phyloP scores from a whole-genome alignment of 2,888 invertebrate genomes.

The Oxystoma pomonae region DNA sequence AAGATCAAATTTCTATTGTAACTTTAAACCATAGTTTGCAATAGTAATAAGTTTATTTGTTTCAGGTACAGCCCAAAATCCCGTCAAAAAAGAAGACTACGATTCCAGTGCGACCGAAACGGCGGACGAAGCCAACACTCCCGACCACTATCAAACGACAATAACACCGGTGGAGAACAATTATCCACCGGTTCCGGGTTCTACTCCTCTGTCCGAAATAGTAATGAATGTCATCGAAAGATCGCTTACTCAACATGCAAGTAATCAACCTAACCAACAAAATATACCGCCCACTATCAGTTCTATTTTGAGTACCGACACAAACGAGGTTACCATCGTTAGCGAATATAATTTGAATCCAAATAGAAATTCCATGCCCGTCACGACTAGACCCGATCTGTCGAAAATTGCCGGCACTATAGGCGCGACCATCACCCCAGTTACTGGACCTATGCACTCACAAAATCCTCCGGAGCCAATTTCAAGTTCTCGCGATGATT shows the following conservation, averaged over 20 bases:
- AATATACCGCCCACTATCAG: conserved; percentile 56
- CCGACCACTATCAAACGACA: conserved; percentile 47
- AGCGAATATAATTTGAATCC: conserved; percentile 50
- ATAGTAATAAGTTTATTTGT: neutral
- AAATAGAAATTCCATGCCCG: conserved; percentile 29
- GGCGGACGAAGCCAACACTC: conserved; percentile 48
- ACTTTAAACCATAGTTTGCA: too few species aligned
- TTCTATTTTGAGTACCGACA: conserved; percentile 56
- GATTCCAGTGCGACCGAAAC: conserved; percentile 64
- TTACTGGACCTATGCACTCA: conserved; percentile 47
- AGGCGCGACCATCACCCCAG: conserved; percentile 66
- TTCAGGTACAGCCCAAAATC: conserved; percentile 31
- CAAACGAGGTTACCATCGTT: conserved; percentile 53
- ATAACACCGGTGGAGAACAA: conserved; percentile 47
- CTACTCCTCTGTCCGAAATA: conserved; percentile 69
- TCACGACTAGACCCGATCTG: conserved; percentile 37
- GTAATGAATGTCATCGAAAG: conserved; percentile 81
- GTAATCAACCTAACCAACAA: conserved; percentile 48
- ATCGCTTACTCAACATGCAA: conserved; percentile 65
- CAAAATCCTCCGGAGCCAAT: conserved; percentile 28
- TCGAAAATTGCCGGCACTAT: conserved; percentile 53
- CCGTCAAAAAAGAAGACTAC: conserved; percentile 57
- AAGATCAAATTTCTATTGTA: too few species aligned
- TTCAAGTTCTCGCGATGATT: conserved; percentile 50
- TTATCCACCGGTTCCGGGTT: conserved; percentile 43